phyloP scores from a whole-genome alignment of 2,888 invertebrate species.

The Phaedon cochleariae region DNA sequence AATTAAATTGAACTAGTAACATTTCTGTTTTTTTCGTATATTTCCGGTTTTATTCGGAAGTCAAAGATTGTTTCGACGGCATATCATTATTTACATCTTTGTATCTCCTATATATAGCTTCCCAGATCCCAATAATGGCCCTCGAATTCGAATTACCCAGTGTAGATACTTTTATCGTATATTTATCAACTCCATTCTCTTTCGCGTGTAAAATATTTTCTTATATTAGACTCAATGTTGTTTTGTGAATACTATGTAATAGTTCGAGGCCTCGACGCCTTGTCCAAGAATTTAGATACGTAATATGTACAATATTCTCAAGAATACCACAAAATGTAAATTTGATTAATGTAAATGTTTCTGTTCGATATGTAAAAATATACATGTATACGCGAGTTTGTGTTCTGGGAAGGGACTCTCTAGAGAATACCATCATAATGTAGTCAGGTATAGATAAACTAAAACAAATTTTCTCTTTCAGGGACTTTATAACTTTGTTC shows the following conservation, averaged over 20 bases:
- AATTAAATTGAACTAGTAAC: too few species aligned
- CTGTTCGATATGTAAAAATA: conserved; percentile 55
- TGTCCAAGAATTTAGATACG: conserved; percentile 59
- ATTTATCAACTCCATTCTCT: conserved; percentile 43
- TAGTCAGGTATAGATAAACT: too few species aligned
- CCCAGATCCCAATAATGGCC: too few species aligned
- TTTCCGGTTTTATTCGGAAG: too few species aligned
- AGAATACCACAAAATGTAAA: conserved; percentile 52
- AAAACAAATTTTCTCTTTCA: too few species aligned
- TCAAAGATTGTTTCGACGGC: too few species aligned
- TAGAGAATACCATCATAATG: too few species aligned
- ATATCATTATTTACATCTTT: too few species aligned
- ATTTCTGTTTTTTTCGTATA: too few species aligned
- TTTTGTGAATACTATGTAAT: conserved; percentile 55
- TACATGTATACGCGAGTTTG: conserved; percentile 56
- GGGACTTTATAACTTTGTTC: too few species aligned
- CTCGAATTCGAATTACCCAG: too few species aligned
- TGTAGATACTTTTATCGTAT: conserved; percentile 32
- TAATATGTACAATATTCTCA: conserved; percentile 63
- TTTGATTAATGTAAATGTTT: conserved; percentile 50
- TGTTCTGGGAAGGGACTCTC: conserved; percentile 14
- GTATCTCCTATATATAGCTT: too few species aligned
- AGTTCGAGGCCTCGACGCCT: conserved; percentile 48
- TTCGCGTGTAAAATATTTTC: conserved; percentile 58
- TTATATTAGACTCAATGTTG: conserved; percentile 54